These are phyloP conservation scores for Acanthochromis polyacanthus DNA, from an alignment of 2,113 vertebrate species.

Conservation along the genomic window DNA sequence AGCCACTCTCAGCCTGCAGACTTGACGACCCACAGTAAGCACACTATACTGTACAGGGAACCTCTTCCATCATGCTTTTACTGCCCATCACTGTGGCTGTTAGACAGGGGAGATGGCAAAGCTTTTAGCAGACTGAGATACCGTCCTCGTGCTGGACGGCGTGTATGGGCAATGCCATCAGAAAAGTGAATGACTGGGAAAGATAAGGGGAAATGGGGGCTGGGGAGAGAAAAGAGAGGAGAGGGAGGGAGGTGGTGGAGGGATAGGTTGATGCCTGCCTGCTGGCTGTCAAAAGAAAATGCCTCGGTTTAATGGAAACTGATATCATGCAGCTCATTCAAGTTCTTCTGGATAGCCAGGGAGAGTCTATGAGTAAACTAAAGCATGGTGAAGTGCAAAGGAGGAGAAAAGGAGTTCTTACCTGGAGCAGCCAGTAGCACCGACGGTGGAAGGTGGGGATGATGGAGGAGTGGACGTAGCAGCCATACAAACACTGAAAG, in stretches of 20 bases:
- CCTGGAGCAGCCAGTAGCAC: conserved; percentile 99
- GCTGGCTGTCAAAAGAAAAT: conserved; percentile 74
- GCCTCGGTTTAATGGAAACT: conserved; percentile 75
- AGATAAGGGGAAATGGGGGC: conserved; percentile 79
- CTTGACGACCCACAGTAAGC: conserved; percentile 77
- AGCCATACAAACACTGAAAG: conserved; percentile 96
- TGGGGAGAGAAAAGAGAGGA: conserved; percentile 55
- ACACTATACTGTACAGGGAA: conserved; percentile 73
- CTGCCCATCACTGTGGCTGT: conserved; percentile 79
- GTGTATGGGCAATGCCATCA: conserved; percentile 78
- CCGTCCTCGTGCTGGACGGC: conserved; percentile 64
- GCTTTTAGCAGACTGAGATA: conserved; percentile 82
- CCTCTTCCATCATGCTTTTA: conserved; percentile 82
- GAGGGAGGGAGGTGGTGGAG: conserved; percentile 26
- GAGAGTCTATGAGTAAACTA: conserved; percentile 44
- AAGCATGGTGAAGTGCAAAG: conserved; percentile 42
- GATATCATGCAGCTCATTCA: conserved; percentile 69
- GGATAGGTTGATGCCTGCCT: conserved; percentile 70
- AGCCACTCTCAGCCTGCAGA: conserved; percentile 75
- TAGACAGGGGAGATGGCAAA: conserved; percentile 77
- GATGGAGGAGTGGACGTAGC: conserved; percentile 99
- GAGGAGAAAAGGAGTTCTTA: conserved; percentile 81
- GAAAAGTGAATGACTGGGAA: conserved; percentile 72
- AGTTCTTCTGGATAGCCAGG: conserved; percentile 35
- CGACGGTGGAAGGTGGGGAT: conserved; percentile 99